These are phyloP conservation scores for Agrotis puta DNA, from an alignment of 2,888 invertebrate genomes.

Conservation along the genomic window DNA sequence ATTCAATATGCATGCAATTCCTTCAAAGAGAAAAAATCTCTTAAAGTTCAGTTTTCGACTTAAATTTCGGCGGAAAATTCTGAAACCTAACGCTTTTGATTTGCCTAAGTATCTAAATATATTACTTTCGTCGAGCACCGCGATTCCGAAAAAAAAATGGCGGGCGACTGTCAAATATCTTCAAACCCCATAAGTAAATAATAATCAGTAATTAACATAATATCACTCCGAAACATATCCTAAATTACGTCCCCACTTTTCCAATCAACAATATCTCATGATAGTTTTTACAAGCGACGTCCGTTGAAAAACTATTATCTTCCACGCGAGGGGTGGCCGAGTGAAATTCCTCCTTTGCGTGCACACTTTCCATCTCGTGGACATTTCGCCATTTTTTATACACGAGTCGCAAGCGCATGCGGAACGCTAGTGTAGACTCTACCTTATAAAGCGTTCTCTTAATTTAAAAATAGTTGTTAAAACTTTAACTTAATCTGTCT, in stretches of 20 bases:
- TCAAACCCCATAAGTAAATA: not conserved
- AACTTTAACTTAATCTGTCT: not conserved
- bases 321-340: slow-evolving; percentile 71
- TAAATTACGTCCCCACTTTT: slow-evolving; percentile 26
- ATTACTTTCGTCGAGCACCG: too few species aligned
- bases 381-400: slow-evolving; percentile 74
- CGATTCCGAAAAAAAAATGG: too few species aligned
- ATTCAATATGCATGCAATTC: too few species aligned
- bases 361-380: slow-evolving; percentile 86
- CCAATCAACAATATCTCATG: slow-evolving; percentile 39
- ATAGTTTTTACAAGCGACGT: slow-evolving; percentile 48
- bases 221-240: slow-evolving; percentile 8
- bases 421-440: slow-evolving; percentile 61
- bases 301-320: slow-evolving; percentile 66
- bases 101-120: too few species aligned
- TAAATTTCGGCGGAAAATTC: too few species aligned
- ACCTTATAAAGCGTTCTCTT: slow-evolving; percentile 37
- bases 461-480: not conserved
- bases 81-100: too few species aligned
- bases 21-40: too few species aligned
- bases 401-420: slow-evolving; percentile 40
- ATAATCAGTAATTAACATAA: not conserved
- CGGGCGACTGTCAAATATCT: too few species aligned
- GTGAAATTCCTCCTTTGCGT: slow-evolving; percentile 80
- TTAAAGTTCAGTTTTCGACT: too few species aligned